Evolutionary conservation across 2,113 vertebrate genomes (phyloP), one percentile per base, ranked within the genome.

Genomic region (Sinocyclocheilus rhinocerous): DNA sequence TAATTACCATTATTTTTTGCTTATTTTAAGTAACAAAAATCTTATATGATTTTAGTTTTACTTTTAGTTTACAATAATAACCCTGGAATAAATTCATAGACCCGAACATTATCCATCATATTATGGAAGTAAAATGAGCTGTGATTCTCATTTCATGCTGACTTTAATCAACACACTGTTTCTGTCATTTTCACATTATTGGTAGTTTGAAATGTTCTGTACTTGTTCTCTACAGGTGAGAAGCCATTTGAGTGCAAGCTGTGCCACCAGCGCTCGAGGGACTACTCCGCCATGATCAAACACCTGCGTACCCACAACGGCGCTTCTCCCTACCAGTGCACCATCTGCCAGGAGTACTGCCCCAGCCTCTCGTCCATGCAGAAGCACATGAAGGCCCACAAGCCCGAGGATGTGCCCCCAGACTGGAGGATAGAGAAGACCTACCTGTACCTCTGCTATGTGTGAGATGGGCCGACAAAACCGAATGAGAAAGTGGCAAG

Each of bases 401-500:
- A 98, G 89, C 97, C 98, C 0, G 97, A 99, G 94, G 98, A 99
- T 72, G 97, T 99, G 91, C 98, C 98, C 1, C 95, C 97, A 0
- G 98, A 99, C 95, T 99, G 98, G 98, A 96, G 97, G 95, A 99
- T 99, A 95, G 98, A 99, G 96, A 99, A 99, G 95, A 99, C 98
- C 72, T 99, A 99, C 91, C 95, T 99, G 90, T 99, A 99, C 89
- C 96, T 99, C 91, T 99, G 98, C 94, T 99, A 99, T 0, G 98
- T 99, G 92, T 96, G 95, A 95, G 91, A 55, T 7, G 1, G 48
- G 4, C 7, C 79, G 89, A 93, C 88, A 72, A 36, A 87, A 48
- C 24, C 16, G 16, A n/a, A 45, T 22, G 36, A 12, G 42, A 29
- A 77, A 36, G 80, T 52, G 36, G 57, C 45, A 39, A 29, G 76